phyloP scores from a whole-genome alignment of 2,888 invertebrate genomes.

The Xestia rhomboidea region DNA sequence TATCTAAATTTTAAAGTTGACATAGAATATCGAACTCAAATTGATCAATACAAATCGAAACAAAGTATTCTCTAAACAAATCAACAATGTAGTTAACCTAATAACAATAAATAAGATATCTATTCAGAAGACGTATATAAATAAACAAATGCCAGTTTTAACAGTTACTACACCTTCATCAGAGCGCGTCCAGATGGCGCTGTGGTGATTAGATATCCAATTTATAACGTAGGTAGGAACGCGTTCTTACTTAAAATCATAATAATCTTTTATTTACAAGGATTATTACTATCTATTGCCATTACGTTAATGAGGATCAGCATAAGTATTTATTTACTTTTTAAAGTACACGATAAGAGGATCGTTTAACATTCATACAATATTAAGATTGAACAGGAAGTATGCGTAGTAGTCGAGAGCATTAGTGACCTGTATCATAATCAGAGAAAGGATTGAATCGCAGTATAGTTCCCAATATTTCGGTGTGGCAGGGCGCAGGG shows the following conservation, averaged over 20 bases:
- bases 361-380: constrained; percentile 20
- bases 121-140: constrained; percentile 9
- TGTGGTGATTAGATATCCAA: constrained; percentile 39
- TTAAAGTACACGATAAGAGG: not conserved
- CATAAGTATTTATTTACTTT: not conserved
- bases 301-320: constrained; percentile 4
- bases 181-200: constrained; percentile 55
- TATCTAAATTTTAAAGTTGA: not conserved
- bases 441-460: constrained; percentile 82
- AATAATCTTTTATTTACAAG: constrained; percentile 22
- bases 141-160: constrained; percentile 37
- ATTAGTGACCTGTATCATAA: constrained; percentile 76
- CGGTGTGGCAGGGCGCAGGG: constrained; percentile 87
- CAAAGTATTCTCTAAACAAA: constrained; percentile 20
- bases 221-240: constrained; percentile 28
- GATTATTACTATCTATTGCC: constrained; percentile 14
- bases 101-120: constrained; percentile 33
- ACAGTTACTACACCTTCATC: constrained; percentile 39
- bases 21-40: not conserved
- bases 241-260: constrained; percentile 11
- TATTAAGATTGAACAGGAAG: constrained; percentile 59
- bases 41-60: not conserved
- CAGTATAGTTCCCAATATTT: constrained; percentile 87
- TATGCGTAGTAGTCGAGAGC: constrained; percentile 58
- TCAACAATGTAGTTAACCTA: constrained; percentile 13